Conservation (phyloP, 2,113 vertebrate genomes). For the Circaetus cinerascens region DNA sequence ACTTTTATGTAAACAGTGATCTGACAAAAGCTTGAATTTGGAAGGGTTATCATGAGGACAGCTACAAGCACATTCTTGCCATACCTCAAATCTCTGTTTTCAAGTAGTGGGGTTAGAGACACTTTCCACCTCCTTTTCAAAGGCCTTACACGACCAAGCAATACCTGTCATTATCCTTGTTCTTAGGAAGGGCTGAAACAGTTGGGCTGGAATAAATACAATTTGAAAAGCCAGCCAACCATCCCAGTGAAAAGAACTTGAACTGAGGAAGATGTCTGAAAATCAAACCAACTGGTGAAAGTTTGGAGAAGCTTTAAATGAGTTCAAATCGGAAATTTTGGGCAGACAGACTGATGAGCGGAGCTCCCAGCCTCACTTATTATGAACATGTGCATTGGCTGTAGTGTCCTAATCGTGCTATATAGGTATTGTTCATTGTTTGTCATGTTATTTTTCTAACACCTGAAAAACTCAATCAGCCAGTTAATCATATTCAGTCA, state of each 20-base stretch:
- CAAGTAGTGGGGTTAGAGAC: not conserved
- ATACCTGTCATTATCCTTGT: not conserved
- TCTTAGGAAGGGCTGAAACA: not conserved
- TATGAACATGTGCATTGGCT: not conserved
- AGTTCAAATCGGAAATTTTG: not conserved
- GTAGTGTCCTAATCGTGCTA: not conserved
- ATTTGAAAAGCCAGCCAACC: conserved; percentile 38
- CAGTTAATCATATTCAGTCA: conserved; percentile 63
- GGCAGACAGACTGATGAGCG: not conserved
- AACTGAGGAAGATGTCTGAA: not conserved
- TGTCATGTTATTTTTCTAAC: conserved; percentile 46
- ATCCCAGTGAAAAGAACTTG: not conserved
- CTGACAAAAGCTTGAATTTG: not conserved
- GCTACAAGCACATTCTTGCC: not conserved
- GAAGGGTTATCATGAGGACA: not conserved
- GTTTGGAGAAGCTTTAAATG: not conserved
- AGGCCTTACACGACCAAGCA: not conserved
- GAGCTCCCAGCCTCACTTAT: not conserved
- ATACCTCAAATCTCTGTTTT: not conserved
- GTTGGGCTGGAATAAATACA: conserved; percentile 34
- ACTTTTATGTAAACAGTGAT: not conserved
- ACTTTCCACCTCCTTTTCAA: not conserved
- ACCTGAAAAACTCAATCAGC: conserved; percentile 61
- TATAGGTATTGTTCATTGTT: conserved; percentile 20
- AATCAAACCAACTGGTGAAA: not conserved